A percentile compares a stretch with the other conserved stretches of the same genome.
Conservation (phyloP, 1,140 invertebrate genomes). For the Leptestheria dahalacensis region DNA sequence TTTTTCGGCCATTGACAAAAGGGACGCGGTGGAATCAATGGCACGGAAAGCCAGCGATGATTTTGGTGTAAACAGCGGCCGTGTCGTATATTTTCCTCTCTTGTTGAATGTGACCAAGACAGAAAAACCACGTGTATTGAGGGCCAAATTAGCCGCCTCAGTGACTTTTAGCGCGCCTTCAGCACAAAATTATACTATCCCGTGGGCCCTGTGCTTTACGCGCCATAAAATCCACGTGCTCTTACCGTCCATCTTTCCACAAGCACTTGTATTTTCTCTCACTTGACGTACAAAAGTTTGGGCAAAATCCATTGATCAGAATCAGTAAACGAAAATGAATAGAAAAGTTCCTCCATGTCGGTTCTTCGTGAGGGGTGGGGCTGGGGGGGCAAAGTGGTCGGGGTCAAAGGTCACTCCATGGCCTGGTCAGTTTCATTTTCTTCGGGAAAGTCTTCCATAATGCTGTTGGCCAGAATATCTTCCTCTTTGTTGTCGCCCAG, state of each 20-base stretch:
- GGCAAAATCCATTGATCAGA: too few relatives aligned
- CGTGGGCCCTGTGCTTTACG: too few relatives aligned
- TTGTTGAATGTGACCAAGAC: too few relatives aligned
- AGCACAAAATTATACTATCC: too few relatives aligned
- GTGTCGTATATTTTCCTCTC: too few relatives aligned
- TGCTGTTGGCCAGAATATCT: neutral
- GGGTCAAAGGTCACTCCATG: conserved; percentile 7
- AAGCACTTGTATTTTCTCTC: too few relatives aligned
- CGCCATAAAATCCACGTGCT: neutral
- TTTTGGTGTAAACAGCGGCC: neutral
- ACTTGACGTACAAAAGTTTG: too few relatives aligned
- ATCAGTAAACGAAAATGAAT: conserved; percentile 1
- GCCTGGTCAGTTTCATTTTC: neutral
- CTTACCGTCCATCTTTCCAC: neutral
- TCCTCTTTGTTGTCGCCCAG: conserved; percentile 7
- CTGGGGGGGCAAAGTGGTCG: neutral
- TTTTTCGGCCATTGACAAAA: too few relatives aligned
- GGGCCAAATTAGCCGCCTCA: neutral
- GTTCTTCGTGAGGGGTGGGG: neutral
- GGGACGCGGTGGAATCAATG: neutral
- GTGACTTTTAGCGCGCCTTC: neutral
- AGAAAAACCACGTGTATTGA: neutral
- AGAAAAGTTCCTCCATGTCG: neutral
- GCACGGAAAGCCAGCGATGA: neutral
- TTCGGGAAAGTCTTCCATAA: neutral